Evolutionary conservation across 2,113 vertebrate species (phyloP), one percentile per base, ranked within the genome.

Genomic region (Nerophis ophidion): DNA sequence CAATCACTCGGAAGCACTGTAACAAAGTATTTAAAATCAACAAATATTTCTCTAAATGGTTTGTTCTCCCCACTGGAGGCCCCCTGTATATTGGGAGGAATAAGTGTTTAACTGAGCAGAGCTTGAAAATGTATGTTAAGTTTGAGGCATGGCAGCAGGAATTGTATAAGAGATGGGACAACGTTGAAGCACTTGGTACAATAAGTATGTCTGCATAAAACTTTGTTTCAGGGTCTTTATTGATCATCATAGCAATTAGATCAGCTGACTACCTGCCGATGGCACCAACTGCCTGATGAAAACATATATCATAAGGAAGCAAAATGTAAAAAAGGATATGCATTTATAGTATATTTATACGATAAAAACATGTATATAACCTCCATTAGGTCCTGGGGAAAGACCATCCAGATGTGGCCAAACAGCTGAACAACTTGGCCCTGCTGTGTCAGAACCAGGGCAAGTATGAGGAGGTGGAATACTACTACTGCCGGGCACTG

Each of bases 381-480:
- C 56, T n/a, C 58, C 7, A 0, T 26, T 81, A 99, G 97, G 96
- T 98, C 49, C 83, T 98, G 61, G 97, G 97, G 52, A 94, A 93
- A 72, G 93, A 97, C 69, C 96, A 99, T 73, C 97, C 97, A 33
- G 97, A 99, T 71, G 97, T 99, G 77, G 97, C 97, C 61, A 99
- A 99, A 83, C 96, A 99, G 80, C 91, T 99, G 81, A 98, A 99
- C 84, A 99, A 99, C 74, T 79, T 99, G 76, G 97, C 97, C 10
- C 89, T 99, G 66, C 82, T 99, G 53, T 99, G 97, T 78, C 97
- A 99, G 88, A 99, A 99, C 87, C 97, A 99, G 90, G 93, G 95
- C 84, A 99, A 99, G 75, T 98, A 99, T 1, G 95, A 97, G 6
- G 97, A 97, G 35, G 97, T 99, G 80, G 97, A 99, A 60, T 94